Evolutionary conservation across 2,797 vertebrate species (phyloP).

Genomic region (Gallirallus australis): DNA sequence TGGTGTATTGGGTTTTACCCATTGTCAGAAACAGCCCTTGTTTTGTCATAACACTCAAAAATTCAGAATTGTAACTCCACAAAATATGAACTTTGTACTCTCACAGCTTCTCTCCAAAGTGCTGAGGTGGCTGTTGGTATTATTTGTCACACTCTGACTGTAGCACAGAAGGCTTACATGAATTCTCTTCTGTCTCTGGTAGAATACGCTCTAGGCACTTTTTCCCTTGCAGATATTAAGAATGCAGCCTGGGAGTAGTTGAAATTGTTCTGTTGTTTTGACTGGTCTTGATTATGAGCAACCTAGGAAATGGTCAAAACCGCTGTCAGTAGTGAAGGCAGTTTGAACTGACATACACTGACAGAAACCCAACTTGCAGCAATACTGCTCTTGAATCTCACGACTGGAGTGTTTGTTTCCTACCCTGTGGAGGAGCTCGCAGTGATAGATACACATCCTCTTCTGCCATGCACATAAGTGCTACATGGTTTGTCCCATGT

Average conservation of each 20-base stretch:
- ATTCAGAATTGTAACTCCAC: neutral
- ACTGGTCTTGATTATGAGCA: neutral
- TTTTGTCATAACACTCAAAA: neutral
- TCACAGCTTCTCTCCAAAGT: neutral
- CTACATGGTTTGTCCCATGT: neutral
- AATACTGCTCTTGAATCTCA: neutral
- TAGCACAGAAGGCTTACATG: slow-evolving; percentile 79
- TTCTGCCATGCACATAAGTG: rapidly evolving
- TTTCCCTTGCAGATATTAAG: slow-evolving; percentile 75
- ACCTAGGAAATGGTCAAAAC: neutral
- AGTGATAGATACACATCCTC: rapidly evolving
- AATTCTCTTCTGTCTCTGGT: slow-evolving; percentile 78
- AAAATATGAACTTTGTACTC: neutral
- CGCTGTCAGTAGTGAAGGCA: neutral
- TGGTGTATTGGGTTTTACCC: neutral
- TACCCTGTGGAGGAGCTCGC: neutral
- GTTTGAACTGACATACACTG: neutral
- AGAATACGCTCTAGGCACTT: slow-evolving; percentile 82
- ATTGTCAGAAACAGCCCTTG: neutral
- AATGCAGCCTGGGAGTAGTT: slow-evolving; percentile 79
- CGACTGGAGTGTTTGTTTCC: neutral
- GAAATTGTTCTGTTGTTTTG: neutral
- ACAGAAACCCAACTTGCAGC: neutral
- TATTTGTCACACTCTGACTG: slow-evolving; percentile 63
- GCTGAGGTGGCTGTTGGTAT: neutral